Base-by-base conservation (phyloP, 64 coral and sea anemone species). In the Montipora foliosa region DNA sequence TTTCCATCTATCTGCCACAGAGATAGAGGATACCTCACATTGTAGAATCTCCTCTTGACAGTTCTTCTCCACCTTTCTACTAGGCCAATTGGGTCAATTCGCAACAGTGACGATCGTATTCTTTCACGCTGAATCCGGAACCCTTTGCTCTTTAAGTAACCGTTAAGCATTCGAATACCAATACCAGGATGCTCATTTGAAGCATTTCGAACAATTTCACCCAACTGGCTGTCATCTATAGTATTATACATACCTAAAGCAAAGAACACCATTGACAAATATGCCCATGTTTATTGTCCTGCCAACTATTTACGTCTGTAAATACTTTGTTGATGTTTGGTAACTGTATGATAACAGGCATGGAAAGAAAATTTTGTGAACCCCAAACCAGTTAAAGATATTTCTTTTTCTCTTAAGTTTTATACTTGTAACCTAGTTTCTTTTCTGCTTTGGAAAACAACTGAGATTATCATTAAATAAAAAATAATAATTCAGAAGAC, bases 141-240 rank as follows among this genome's bases (percentile, higher is more conserved):
- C 76, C 76, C 76, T 78, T 78, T 10, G 13, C 76, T 78, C 6
- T 78, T 9, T 48, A 78, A 78, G 17, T 49, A 78, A 78, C 76
- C 76, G 47, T 78, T 78, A 3, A 78, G 37, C 76, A 78, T 78
- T 78, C 76, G 6, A 14, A 90, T 53, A 67, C 88, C 76, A 78
- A 90, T 78, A 8, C 77, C 59, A 45, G 88, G 88, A 90, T 90
- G 88, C 7, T 53, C 16, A 79, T 79, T 90, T 79, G 75, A 68
- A 61, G 88, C 88, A 78, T 15, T 9, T n/a, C 47, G 15, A 75
- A 90, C 55, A n/a, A 79, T 47, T 66, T 79, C 75, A 78, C 78
- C 88, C 51, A 79, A 61, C 8, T 90, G 67, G 15, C 46, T 61
- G 62, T 90, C 75, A 29, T 77, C 76, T 45, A 79, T 90, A 62